Percentiles rank a stretch among this genome's conserved stretches.
phyloP scores from a whole-genome alignment of 2,888 invertebrate genomes.

The Tetramorium bicarinatum region DNA sequence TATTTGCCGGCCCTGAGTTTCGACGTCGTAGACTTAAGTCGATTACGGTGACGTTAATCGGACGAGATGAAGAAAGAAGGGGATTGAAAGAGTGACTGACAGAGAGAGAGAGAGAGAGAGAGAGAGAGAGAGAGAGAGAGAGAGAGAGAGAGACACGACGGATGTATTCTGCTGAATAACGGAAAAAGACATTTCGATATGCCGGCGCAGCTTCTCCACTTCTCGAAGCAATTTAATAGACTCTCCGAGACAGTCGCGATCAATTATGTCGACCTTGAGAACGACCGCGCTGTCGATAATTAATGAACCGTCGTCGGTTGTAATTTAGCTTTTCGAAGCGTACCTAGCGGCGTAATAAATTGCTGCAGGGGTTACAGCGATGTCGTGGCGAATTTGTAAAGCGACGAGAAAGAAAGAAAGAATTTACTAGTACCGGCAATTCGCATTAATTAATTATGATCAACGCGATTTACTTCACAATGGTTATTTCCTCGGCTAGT shows the following conservation, averaged over 20 bases:
- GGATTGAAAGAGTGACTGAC: neutral
- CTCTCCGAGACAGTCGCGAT: slow-evolving; percentile 37
- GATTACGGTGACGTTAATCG: slow-evolving; percentile 48
- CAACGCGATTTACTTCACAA: neutral
- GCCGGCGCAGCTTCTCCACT: slow-evolving; percentile 1
- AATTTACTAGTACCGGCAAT: neutral
- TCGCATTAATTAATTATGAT: slow-evolving; percentile 21
- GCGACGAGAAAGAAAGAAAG: neutral
- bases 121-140: neutral
- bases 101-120: neutral
- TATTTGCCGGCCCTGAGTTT: slow-evolving; percentile 48
- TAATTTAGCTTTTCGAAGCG: slow-evolving; percentile 29
- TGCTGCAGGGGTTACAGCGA: neutral
- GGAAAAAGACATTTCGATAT: slow-evolving; percentile 3
- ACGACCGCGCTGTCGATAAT: slow-evolving; percentile 40
- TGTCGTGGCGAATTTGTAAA: slow-evolving; percentile 1
- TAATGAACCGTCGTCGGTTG: slow-evolving; percentile 49
- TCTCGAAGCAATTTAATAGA: slow-evolving; percentile 38
- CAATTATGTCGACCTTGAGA: slow-evolving; percentile 48
- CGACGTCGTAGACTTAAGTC: slow-evolving; percentile 37
- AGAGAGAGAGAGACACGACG: neutral
- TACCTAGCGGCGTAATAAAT: slow-evolving; percentile 35
- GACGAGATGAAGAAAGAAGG: neutral
- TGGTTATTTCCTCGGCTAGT: neutral
- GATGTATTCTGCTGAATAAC: neutral